Evolutionary conservation across 1,140 invertebrate genomes (phyloP), one percentile per base, ranked within the genome.

Genomic region (Alviniconcha marisindica): DNA sequence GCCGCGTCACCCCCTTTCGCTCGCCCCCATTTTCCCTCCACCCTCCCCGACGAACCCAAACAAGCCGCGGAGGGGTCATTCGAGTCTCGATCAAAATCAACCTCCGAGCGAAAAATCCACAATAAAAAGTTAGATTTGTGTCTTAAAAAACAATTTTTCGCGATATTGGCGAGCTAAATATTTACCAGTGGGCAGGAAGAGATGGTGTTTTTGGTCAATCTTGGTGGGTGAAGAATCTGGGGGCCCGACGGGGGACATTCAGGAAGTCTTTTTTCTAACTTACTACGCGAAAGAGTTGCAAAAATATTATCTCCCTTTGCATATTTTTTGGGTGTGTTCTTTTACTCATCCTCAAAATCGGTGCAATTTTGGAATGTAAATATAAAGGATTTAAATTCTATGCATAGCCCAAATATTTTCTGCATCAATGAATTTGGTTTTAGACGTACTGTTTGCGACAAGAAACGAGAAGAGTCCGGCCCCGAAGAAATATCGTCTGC

Each of bases 181-280:
- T n/a, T 80, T 66, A 80, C 78, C 78, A 69, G 78, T 66, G 78
- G 78, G 78, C 78, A 80, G 60, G 60, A 80, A 80, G 78, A 80
- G 56, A 18, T 63, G 78, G 56, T 80, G 78, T 80, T 80, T 80
- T 80, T 80, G 78, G 60, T 80, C 78, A 80, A 80, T 80, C 78
- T 80, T 80, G 78, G 36, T 80, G 78, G 78, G 54, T 80, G 56
- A 60, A 60, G 78, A 80, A 80, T 80, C 78, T 80, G 78, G 78
- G 78, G 78, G 78, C 56, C 78, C 78, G 56, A 80, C 78, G 78
- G 78, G 78, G 78, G 78, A 80, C 78, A 80, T 80, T 60, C 56
- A 80, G 78, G 78, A 80, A 80, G 78, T 80, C 78, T 80, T 63
- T 60, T 66, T 36, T 44, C 40, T 66, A 63, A 42, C 78, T 66